Evolutionary conservation across 2,797 vertebrate genomes (phyloP), one percentile per base, ranked within the genome.

Genomic region (Xiphorhynchus erythropygius): DNA sequence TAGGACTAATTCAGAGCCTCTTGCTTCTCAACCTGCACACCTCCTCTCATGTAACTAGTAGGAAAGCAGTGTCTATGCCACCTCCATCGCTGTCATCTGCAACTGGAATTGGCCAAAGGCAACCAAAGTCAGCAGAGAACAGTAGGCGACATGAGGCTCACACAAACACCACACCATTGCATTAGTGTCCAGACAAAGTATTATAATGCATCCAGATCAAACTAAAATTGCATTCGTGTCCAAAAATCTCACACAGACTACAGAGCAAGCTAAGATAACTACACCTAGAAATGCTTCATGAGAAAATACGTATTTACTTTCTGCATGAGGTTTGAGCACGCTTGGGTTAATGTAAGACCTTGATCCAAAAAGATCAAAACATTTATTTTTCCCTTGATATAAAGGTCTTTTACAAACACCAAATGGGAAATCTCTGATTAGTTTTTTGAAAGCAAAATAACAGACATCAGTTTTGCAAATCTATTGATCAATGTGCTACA

Each of bases 381-480:
- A 22, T 1, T 73, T 73, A 65, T 47, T 94, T 76, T 65, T 49
- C 19, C 33, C 37, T 42, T 28, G n/a, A 82, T 42, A 81, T 24
- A 87, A 85, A 86, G 37, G 52, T 52, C n/a, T 19, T 88, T 91
- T 69, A 82, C 32, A 44, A 90, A 84, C 44, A 70, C n/a, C 23
- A 87, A 84, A 84, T 41, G 21, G 59, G 70, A 94, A 82, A 74
- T 46, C 50, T 74, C 64, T 53, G 4, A 27, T 42, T 64, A 83
- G 42, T 60, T 27, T 89, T 55, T 75, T 35, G 47, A 90, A 94
- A 94, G 41, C 39, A 93, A 94, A 93, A 78, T 74, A 65, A 71
- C 88, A 76, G 23, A 92, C 23, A n/a, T 67, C 86, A 76, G 41
- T 70, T 96, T 84, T 84, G 69, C 81, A 95, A 92, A 89, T 76